Conservation (phyloP, 2,888 invertebrate genomes). For the Enchytraeus crypticus region DNA sequence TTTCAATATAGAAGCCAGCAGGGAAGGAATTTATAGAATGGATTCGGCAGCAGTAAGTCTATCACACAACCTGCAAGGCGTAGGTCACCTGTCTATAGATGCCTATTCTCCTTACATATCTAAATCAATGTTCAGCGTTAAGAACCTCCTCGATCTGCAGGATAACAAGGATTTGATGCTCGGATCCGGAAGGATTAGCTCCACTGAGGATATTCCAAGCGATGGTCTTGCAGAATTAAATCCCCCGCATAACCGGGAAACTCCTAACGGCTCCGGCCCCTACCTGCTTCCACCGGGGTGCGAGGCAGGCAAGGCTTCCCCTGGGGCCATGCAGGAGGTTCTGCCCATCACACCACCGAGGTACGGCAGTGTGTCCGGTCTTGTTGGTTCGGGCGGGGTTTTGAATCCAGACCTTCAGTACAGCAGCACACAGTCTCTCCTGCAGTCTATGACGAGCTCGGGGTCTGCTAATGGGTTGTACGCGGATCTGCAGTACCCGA, state of each 20-base stretch:
- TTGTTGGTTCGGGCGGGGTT: too few relatives aligned
- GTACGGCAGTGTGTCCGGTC: neutral
- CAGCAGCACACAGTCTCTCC: too few relatives aligned
- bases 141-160: conserved; percentile 6
- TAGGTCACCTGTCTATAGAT: neutral
- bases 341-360: neutral
- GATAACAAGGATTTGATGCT: neutral
- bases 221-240: too few relatives aligned
- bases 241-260: too few relatives aligned
- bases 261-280: neutral
- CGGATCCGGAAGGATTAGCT: neutral
- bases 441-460: too few relatives aligned
- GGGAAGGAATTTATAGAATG: too few relatives aligned
- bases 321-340: neutral
- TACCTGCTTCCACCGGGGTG: neutral
- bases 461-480: too few relatives aligned
- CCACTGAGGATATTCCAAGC: neutral
- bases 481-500: too few relatives aligned
- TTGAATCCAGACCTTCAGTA: too few relatives aligned
- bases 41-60: too few relatives aligned
- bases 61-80: too few relatives aligned
- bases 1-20: too few relatives aligned
- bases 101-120: neutral
- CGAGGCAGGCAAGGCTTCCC: neutral
- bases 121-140: conserved; percentile 7